These are phyloP conservation scores for Xerus rutilus DNA, from an alignment of 2,797 vertebrate species.

Conservation along the genomic window DNA sequence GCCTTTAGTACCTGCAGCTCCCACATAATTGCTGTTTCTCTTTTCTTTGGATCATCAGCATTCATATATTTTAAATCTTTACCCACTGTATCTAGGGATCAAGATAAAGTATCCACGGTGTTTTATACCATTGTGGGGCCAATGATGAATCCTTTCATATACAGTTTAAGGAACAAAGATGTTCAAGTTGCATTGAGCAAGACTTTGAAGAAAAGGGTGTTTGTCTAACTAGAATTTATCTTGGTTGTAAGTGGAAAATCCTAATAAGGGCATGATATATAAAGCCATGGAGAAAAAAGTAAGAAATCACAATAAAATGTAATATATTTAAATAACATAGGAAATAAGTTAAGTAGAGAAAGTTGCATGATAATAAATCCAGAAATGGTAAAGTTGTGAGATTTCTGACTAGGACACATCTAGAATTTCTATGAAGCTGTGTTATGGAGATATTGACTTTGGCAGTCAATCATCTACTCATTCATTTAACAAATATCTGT, in stretches of 20 bases:
- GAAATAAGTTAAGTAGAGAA: background rate
- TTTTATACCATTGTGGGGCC: slow-evolving; percentile 74
- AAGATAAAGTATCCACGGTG: slow-evolving; percentile 68
- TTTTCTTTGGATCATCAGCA: slow-evolving; percentile 57
- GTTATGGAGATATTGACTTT: background rate
- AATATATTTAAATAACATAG: background rate
- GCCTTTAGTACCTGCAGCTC: slow-evolving; percentile 80
- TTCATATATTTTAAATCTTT: slow-evolving; percentile 57
- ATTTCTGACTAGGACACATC: background rate
- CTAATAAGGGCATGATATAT: background rate
- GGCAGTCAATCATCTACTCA: background rate
- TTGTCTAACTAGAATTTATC: background rate
- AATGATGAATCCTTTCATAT: slow-evolving; percentile 64
- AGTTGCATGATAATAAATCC: background rate
- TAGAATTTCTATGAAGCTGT: background rate
- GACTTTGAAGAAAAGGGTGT: background rate
- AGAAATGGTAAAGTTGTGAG: background rate
- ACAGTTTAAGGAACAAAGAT: slow-evolving; percentile 54
- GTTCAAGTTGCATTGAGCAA: slow-evolving; percentile 12
- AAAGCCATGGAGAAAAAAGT: background rate
- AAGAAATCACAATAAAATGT: background rate
- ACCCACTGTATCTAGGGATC: background rate
- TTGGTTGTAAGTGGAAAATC: background rate
- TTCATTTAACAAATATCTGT: background rate
- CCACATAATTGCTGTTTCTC: slow-evolving; percentile 67